Conservation (phyloP, 2,797 vertebrate species). For the Characodon lateralis region DNA sequence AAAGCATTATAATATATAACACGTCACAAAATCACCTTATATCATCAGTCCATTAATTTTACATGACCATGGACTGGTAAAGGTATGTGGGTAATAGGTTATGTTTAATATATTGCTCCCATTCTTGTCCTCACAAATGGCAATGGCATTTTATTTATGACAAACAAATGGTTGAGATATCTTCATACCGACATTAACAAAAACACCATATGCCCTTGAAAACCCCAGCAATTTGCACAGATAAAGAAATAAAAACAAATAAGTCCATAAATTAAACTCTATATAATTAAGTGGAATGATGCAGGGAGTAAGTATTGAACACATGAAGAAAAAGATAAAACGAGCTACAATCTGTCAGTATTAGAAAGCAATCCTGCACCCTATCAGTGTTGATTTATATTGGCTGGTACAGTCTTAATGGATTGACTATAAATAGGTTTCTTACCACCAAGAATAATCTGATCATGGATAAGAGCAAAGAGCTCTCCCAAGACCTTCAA, state of each 20-base stretch:
- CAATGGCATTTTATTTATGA: neutral
- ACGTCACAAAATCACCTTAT: conserved; percentile 51
- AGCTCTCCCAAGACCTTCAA: neutral
- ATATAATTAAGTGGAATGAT: neutral
- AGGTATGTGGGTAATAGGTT: conserved; percentile 35
- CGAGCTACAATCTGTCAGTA: neutral
- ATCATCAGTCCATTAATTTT: conserved; percentile 55
- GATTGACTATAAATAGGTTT: neutral
- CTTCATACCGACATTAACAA: neutral
- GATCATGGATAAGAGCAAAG: neutral
- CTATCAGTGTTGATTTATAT: neutral
- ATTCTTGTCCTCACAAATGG: neutral
- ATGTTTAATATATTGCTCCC: neutral
- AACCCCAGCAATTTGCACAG: neutral
- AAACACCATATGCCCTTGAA: neutral
- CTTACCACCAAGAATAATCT: neutral
- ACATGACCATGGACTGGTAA: conserved; percentile 66
- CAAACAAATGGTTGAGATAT: neutral
- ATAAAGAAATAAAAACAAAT: neutral
- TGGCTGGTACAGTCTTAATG: neutral
- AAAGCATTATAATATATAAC: conserved; percentile 42
- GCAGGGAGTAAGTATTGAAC: neutral
- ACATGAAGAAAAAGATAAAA: neutral
- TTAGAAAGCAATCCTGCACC: neutral
- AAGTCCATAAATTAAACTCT: neutral